Evolutionary conservation across 2,888 invertebrate species (phyloP), one percentile per base, ranked within the genome.

Genomic region (Pherbina coryleti): DNA sequence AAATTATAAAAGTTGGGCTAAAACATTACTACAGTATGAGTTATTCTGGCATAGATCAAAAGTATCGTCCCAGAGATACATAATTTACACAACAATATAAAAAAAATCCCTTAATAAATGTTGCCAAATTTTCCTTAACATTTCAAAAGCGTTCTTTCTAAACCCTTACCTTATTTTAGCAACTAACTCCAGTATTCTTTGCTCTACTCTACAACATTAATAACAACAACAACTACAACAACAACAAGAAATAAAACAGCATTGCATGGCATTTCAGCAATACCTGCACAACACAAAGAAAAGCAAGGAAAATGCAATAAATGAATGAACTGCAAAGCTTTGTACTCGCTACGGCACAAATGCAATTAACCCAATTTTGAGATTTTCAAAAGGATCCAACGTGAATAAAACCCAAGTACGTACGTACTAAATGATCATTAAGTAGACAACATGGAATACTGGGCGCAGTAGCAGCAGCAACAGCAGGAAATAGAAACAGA

Each of bases 311-410:
- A 66, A 66, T 34, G 66, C 9, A 34, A 69, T 69, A 51, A 62
- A 62, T 28, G 62, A 64, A 55, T 31, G 34, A n/a, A 55, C 71
- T 31, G 31, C 28, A 53, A 53, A 37, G 57, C 57, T 55, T 55
- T 55, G 73, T 73, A 22, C 57, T 72, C 72, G 55, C 73, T 17
- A 17, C 17, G 25, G 17, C 28, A 66, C 53, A 75, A 75, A 75
- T 75, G 67, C 66, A 75, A 75, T 55, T 66, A 75, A 66, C 55
- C 37, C 75, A 67, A 75, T 75, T 75, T 55, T 17, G 3, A 49
- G 37, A 22, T 75, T 34, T 14, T 75, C 49, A 22, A 55, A 66
- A 75, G 67, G 55, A 44, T 75, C 37, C 55, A 64, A 28, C 22
- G 62, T 44, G 60, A 44, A 74, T 37, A 4, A 53, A 64, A 66